Evolutionary conservation across 2,797 vertebrate genomes (phyloP).

Genomic region (Vultur gryphus): DNA sequence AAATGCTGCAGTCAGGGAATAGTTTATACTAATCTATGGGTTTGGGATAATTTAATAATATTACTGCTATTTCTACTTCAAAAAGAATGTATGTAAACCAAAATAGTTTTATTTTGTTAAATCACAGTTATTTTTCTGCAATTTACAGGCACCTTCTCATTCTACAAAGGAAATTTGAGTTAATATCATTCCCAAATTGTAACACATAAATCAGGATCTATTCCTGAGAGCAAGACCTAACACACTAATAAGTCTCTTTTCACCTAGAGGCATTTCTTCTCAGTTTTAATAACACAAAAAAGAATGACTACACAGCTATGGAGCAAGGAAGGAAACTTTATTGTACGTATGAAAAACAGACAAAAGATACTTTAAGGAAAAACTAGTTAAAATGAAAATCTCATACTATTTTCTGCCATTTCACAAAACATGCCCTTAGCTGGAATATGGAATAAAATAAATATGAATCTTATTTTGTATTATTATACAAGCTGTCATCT

Average conservation of each 20-base stretch:
- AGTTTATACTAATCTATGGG: not conserved
- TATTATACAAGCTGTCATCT: not conserved
- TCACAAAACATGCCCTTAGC: not conserved
- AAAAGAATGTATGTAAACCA: not conserved
- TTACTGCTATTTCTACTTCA: not conserved
- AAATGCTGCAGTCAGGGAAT: not conserved
- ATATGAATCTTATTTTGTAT: not conserved
- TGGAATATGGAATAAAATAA: conserved; percentile 13
- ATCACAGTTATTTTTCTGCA: not conserved
- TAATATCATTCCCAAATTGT: conserved; percentile 26
- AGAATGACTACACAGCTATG: not conserved
- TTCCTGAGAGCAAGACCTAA: conserved; percentile 13
- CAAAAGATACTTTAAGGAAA: not conserved
- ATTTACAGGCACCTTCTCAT: not conserved
- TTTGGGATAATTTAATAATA: not conserved
- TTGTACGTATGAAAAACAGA: not conserved
- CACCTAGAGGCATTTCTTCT: conserved; percentile 34
- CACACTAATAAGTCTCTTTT: conserved; percentile 11
- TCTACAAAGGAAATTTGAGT: not conserved
- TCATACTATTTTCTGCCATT: not conserved
- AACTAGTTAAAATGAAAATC: conserved; percentile 30
- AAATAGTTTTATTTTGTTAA: not conserved
- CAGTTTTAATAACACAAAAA: conserved; percentile 60
- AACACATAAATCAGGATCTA: not conserved
- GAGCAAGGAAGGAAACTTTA: conserved; percentile 6